A percentile compares a stretch with the other conserved stretches of the same genome.
Evolutionary conservation across 1,140 invertebrate genomes (phyloP).

Genomic region (Drosophila sp.): DNA sequence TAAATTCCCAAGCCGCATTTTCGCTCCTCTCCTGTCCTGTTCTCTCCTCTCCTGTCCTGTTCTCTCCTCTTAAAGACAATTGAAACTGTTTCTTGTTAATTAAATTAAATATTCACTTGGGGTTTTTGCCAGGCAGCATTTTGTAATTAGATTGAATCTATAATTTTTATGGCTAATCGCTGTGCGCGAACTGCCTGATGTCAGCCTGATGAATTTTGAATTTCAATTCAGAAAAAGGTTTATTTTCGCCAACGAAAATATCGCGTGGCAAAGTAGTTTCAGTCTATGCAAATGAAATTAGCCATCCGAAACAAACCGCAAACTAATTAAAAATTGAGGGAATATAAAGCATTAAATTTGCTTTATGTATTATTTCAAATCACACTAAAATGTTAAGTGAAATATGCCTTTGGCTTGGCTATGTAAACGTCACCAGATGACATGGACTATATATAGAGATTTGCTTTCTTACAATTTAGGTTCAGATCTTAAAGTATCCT

Average conservation of each 20-base stretch:
- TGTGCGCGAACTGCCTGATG: conserved; percentile 16
- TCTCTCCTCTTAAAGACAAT: conserved; percentile 26
- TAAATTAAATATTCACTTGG: conserved; percentile 80
- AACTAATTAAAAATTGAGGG: not conserved
- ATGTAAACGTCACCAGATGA: too few species aligned
- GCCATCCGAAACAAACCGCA: not conserved
- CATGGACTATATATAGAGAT: too few species aligned
- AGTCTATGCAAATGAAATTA: not conserved
- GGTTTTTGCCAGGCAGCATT: conserved; percentile 51
- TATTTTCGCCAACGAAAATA: not conserved
- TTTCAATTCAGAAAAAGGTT: conserved; percentile 8
- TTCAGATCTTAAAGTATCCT: too few species aligned
- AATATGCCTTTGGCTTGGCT: too few species aligned
- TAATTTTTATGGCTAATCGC: conserved; percentile 83
- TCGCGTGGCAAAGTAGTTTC: not conserved
- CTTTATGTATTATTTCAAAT: too few species aligned
- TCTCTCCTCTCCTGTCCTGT: not conserved
- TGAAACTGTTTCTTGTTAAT: conserved; percentile 79
- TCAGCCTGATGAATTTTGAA: conserved; percentile 13
- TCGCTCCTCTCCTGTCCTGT: not conserved
- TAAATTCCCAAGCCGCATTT: conserved; percentile 64
- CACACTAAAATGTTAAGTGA: not conserved
- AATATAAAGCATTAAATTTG: not conserved
- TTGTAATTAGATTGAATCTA: conserved; percentile 83
- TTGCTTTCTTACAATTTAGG: too few species aligned